These are phyloP conservation scores for Margarornis squamiger DNA, from an alignment of 2,797 vertebrate genomes.

Conservation along the genomic window DNA sequence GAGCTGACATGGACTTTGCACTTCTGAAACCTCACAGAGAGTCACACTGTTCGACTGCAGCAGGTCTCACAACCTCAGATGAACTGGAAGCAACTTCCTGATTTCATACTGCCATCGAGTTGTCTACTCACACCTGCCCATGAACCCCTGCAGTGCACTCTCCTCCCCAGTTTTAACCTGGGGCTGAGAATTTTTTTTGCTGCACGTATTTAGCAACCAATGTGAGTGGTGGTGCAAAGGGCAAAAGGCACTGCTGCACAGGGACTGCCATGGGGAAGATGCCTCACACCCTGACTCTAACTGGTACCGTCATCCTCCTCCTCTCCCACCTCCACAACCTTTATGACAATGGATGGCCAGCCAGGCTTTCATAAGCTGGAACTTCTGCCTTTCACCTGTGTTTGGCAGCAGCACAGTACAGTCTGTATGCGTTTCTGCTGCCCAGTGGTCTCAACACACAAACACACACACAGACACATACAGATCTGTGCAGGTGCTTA, in stretches of 20 bases:
- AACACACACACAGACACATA: neutral
- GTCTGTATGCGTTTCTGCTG: neutral
- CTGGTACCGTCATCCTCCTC: neutral
- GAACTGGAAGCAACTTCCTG: neutral
- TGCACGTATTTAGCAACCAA: neutral
- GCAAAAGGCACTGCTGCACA: neutral
- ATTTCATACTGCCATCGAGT: neutral
- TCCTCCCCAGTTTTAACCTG: neutral
- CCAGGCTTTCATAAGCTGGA: neutral
- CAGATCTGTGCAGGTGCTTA: neutral
- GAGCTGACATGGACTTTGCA: neutral
- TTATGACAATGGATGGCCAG: neutral
- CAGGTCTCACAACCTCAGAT: neutral
- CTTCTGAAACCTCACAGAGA: neutral
- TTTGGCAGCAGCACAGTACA: neutral
- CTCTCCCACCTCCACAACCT: neutral
- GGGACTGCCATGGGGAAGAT: neutral
- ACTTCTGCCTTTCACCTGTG: neutral
- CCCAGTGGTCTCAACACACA: neutral
- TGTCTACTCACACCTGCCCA: neutral
- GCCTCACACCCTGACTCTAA: neutral
- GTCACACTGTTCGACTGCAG: accelerated
- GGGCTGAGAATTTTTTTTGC: neutral
- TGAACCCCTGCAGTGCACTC: neutral
- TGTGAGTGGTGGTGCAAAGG: neutral